These are phyloP conservation scores for Molossus molossus DNA, from an alignment of 2,797 vertebrate genomes.

Conservation along the genomic window DNA sequence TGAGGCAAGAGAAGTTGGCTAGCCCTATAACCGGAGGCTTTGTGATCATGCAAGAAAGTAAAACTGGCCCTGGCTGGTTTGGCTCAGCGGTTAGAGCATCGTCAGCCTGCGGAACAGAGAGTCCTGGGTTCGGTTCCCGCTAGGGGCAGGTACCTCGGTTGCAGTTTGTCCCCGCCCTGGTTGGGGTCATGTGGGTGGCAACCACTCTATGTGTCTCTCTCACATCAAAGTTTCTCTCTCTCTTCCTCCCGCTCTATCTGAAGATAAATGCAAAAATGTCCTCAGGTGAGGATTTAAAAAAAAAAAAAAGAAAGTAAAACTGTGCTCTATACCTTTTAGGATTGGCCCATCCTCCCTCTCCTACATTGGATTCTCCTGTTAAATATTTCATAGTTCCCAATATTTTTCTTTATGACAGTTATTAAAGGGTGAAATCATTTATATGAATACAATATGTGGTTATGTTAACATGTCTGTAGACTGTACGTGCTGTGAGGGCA, in stretches of 20 bases:
- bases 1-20: slow-evolving; percentile 55
- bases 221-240: too few relatives aligned
- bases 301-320: slow-evolving; percentile 52
- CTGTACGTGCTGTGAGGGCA: not conserved
- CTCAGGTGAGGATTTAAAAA: too few relatives aligned
- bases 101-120: too few relatives aligned
- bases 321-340: not conserved
- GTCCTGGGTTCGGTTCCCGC: too few relatives aligned
- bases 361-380: not conserved
- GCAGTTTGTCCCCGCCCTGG: too few relatives aligned
- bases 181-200: too few relatives aligned
- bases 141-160: too few relatives aligned
- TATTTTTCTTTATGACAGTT: slow-evolving; percentile 38
- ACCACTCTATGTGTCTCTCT: too few relatives aligned
- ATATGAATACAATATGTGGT: not conserved
- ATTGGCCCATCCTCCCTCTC: not conserved
- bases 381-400: not conserved
- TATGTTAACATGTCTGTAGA: not conserved
- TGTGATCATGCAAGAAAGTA: slow-evolving; percentile 64
- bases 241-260: too few relatives aligned
- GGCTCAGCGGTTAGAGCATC: too few relatives aligned
- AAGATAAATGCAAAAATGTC: too few relatives aligned
- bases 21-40: not conserved
- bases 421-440: slow-evolving; percentile 35
- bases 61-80: not conserved